A percentile compares a stretch with the other conserved stretches of the same genome.
Conservation (phyloP, 2,888 invertebrate species). For the Fragum whitleyi region DNA sequence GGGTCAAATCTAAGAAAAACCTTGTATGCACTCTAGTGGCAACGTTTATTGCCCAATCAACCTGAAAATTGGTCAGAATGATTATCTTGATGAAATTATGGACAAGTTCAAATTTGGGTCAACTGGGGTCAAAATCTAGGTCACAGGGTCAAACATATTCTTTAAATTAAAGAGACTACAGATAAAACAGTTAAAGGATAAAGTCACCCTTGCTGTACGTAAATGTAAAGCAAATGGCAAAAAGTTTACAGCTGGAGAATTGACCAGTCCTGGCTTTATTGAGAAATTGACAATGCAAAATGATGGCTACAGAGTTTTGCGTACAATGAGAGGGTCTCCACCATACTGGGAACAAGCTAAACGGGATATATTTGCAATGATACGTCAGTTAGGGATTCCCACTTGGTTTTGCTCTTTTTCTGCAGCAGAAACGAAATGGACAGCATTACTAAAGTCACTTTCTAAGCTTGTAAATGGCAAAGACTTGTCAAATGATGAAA, state of each 20-base stretch:
- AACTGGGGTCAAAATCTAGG: too few species aligned
- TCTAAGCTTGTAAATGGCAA: constrained; percentile 34
- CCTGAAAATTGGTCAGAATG: too few species aligned
- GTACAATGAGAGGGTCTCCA: constrained; percentile 46
- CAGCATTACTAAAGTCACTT: constrained; percentile 18
- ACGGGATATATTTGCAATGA: constrained; percentile 52
- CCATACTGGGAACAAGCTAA: constrained; percentile 53
- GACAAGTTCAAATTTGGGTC: too few species aligned
- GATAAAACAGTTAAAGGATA: constrained; percentile 42
- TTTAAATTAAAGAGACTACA: constrained; percentile 48
- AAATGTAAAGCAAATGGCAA: constrained; percentile 40
- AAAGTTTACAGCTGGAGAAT: constrained; percentile 46
- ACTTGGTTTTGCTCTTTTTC: constrained; percentile 55
- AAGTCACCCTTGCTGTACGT: constrained; percentile 39
- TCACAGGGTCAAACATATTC: constrained; percentile 49
- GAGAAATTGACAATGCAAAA: constrained; percentile 43
- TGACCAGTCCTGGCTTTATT: constrained; percentile 35
- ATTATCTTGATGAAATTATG: too few species aligned
- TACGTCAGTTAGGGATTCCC: constrained; percentile 50
- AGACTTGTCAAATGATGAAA: constrained; percentile 34
- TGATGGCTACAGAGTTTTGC: constrained; percentile 43
- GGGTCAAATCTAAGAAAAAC: too few species aligned
- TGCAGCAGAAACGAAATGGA: constrained; percentile 53
- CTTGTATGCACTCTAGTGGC: too few species aligned
- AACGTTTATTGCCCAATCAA: too few species aligned